Evolutionary conservation across 2,888 invertebrate genomes (phyloP), one percentile per base, ranked within the genome.

Genomic region (Acrocera orbiculus): DNA sequence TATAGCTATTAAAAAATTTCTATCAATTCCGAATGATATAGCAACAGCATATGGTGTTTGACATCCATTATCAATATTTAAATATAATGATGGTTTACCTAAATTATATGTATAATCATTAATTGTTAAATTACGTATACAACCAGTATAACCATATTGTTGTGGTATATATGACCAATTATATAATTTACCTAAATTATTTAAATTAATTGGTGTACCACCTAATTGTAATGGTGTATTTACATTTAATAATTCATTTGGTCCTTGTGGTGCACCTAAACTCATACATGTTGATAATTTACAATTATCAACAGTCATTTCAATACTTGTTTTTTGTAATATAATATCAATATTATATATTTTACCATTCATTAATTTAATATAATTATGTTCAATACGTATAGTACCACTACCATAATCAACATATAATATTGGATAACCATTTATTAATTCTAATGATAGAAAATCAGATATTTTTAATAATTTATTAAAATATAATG

Each of bases 151-250:
- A 37, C 78, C 76, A 40, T 67, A 64, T 30, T 66, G 67, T 10
- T 73, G 74, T 2, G 85, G 83, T 5, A 66, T 62, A 46, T 75
- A 63, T 16, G 67, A 61, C 83, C 86, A 86, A 34, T 73, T 69
- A 36, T 73, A 69, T 19, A 66, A 62, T 1, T 63, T 54, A 1
- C 72, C 71, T 17, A 85, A 54, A 16, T 64, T 55, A n/a, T 63
- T 58, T 30, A 83, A 61, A 48, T 78, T 69, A 32, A 73, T 64
- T 25, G 73, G 69, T 1, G 76, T 66, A 5, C 85, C 85, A 16
- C 85, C 83, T 16, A 96, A 56, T 60, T 93, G 92, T 13, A 93
- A 64, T 0, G 90, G 87, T 0, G 83, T 76, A 54, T 90, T 89
- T 1, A 89, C 70, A 44, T 76, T 83, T 7, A 87, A 60, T 49